A percentile compares a stretch with the other conserved stretches of the same genome.
These are phyloP conservation scores for Oryctes rhinoceros DNA, from an alignment of 1,140 invertebrate species.

Conservation along the genomic window DNA sequence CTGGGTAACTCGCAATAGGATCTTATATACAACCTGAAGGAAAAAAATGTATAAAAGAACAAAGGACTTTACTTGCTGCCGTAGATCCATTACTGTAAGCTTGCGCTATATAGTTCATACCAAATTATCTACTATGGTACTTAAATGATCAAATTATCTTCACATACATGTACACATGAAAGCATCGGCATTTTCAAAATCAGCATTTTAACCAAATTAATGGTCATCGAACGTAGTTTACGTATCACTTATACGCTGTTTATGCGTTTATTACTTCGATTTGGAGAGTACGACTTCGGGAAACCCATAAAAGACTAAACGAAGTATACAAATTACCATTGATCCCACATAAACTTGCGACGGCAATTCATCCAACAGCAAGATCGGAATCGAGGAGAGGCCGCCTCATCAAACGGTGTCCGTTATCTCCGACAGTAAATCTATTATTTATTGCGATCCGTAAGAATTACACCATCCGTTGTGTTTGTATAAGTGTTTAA, in stretches of 20 bases:
- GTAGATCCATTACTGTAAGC: too few relatives aligned
- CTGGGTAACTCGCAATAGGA: too few relatives aligned
- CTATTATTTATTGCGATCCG: slow-evolving; percentile 34
- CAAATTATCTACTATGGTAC: too few relatives aligned
- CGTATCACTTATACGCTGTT: not conserved
- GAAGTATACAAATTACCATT: slow-evolving; percentile 11
- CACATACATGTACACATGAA: too few relatives aligned
- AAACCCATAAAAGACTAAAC: slow-evolving; percentile 3
- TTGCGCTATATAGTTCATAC: too few relatives aligned
- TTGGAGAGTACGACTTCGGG: not conserved
- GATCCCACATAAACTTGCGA: not conserved
- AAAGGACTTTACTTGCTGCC: too few relatives aligned
- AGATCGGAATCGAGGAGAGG: slow-evolving; percentile 10
- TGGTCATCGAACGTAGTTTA: not conserved
- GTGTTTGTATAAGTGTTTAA: not conserved
- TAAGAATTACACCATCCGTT: slow-evolving; percentile 21
- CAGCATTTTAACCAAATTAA: too few relatives aligned
- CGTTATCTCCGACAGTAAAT: slow-evolving; percentile 26
- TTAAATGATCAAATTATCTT: too few relatives aligned
- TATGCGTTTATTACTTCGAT: slow-evolving; percentile 12
- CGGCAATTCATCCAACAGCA: not conserved
- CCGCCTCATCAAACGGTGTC: slow-evolving; percentile 6
- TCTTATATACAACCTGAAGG: too few relatives aligned
- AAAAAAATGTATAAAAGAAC: too few relatives aligned
- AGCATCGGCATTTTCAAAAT: too few relatives aligned